Conservation (phyloP, 1,140 invertebrate genomes). For the Megalonaias nervosa region DNA sequence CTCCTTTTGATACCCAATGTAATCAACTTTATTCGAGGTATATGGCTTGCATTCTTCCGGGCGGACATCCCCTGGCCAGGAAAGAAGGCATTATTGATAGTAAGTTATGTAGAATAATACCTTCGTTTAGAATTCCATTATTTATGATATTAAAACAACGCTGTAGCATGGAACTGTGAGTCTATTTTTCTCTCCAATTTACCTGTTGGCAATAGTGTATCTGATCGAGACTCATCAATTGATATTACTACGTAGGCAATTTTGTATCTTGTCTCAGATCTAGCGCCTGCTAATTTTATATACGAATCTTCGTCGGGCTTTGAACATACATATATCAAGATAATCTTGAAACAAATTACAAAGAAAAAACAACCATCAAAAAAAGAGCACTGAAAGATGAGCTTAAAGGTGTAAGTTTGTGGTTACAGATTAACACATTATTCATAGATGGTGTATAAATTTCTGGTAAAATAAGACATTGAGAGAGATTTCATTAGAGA, state of each 20-base stretch:
- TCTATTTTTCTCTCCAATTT: neutral
- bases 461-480: too few species aligned
- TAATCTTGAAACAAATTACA: too few species aligned
- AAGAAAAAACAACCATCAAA: too few species aligned
- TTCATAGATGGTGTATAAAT: too few species aligned
- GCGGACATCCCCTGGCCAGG: constrained; percentile 31
- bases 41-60: constrained; percentile 18
- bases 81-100: constrained; percentile 10
- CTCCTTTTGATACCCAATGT: constrained; percentile 17
- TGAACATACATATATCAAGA: too few species aligned
- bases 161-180: neutral
- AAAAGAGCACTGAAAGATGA: too few species aligned
- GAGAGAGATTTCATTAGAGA: too few species aligned
- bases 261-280: neutral
- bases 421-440: too few species aligned
- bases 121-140: neutral
- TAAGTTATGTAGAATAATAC: constrained; percentile 6
- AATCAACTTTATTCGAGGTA: constrained; percentile 23
- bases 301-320: too few species aligned
- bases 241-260: neutral
- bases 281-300: neutral
- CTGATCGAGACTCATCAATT: neutral
- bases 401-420: too few species aligned
- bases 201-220: neutral
- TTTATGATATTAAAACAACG: neutral